Conservation (phyloP, 2,797 vertebrate genomes). For the Alectoris magna region DNA sequence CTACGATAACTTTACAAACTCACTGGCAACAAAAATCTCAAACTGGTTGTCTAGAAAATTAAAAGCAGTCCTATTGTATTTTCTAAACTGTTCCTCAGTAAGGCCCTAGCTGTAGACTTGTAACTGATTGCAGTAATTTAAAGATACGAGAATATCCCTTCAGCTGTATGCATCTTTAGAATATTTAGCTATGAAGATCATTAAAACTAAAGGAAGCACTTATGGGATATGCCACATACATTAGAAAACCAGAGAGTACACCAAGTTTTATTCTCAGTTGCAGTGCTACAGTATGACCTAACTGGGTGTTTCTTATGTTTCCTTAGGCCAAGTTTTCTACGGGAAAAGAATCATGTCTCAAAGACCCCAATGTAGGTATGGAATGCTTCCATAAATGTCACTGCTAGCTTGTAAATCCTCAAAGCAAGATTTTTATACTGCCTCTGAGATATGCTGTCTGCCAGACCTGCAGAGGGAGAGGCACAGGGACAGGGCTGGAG, state of each 20-base stretch:
- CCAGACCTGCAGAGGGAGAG: background rate
- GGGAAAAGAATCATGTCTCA: background rate
- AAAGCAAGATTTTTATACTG: constrained; percentile 7
- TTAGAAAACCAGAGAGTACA: background rate
- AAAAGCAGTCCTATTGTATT: background rate
- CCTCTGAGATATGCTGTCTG: background rate
- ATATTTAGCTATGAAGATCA: background rate
- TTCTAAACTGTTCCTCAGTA: constrained; percentile 33
- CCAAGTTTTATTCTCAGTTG: background rate
- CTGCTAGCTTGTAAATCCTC: constrained; percentile 10
- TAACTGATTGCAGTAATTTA: background rate
- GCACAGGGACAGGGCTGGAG: background rate
- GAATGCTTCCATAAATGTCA: background rate
- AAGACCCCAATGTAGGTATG: background rate
- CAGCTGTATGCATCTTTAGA: constrained; percentile 20
- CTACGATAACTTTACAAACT: background rate
- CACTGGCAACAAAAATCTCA: background rate
- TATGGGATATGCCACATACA: background rate
- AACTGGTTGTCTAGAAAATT: background rate
- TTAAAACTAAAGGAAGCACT: background rate
- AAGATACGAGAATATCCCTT: constrained; percentile 20
- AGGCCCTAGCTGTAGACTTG: constrained; percentile 25
- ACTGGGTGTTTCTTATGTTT: background rate
- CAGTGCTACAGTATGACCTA: background rate
- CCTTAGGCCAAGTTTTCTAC: background rate